Evolutionary conservation across 1,140 invertebrate species (phyloP), one percentile per base, ranked within the genome.

Genomic region (Drosophila grimshawi): DNA sequence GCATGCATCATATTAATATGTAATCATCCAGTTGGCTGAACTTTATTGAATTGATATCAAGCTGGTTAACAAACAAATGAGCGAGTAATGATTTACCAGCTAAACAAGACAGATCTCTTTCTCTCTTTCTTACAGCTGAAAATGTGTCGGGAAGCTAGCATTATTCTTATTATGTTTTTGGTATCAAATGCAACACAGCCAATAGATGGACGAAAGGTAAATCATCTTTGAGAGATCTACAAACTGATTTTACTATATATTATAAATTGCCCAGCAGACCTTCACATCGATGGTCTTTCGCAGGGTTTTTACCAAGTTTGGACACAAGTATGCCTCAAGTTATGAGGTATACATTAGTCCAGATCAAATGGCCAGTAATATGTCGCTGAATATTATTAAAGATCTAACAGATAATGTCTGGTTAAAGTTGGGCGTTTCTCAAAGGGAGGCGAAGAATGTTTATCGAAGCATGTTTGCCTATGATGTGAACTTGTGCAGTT

Each of bases 401-500:
- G 45, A 70, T 7, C 55, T 78, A 29, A 65, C 51, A 1, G 64
- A 52, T 5, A 80, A 88, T 55, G 1, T 80, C 0, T 88, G 80
- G 77, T 33, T 79, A 1, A 69, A 37, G n/a, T 45, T 70, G 0
- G 49, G 48, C 3, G 37, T 80, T 8, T 55, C 32, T 2, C 69
- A 86, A 41, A 52, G 59, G 7, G 68, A 65, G n/a, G 30, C 68
- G 4, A 81, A 71, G 29, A 53, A 32, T 48, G 29, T 11, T 3
- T 85, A 70, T 65, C 48, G 64, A 29, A 37, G 56, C 2, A 39
- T 88, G 19, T 80, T 86, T 29, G 8, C 56, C 8, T 88, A 86
- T 41, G 63, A 88, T 8, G 32, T 88, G 10, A 80, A 88, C 33
- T 11, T 86, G 2, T 86, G 83, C 56, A 59, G 51, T n/a, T 39